These are phyloP conservation scores for Thereva unica DNA, from an alignment of 2,888 invertebrate species.

Conservation along the genomic window DNA sequence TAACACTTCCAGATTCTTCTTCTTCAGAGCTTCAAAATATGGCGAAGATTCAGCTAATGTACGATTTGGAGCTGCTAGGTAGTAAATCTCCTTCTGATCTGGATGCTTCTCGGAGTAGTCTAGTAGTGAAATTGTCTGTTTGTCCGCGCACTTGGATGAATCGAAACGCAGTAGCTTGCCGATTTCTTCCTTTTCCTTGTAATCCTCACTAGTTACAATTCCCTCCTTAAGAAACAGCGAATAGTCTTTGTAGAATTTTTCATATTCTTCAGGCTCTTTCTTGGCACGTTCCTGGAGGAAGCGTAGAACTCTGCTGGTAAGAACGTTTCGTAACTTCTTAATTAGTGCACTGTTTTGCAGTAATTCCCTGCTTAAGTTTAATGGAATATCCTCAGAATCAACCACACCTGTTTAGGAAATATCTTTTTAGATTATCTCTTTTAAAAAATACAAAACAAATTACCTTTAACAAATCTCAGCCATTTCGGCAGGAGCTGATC, in stretches of 20 bases:
- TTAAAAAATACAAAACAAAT: background rate
- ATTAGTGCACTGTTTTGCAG: constrained; percentile 93
- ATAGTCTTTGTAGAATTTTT: constrained; percentile 89
- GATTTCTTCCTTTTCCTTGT: constrained; percentile 86
- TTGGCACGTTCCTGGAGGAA: constrained; percentile 83
- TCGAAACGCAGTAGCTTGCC: constrained; percentile 89
- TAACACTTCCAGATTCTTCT: constrained; percentile 85
- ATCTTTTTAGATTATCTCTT: constrained; percentile 46
- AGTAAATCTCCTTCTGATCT: constrained; percentile 85
- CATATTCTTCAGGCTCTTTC: constrained; percentile 81
- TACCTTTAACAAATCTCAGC: constrained; percentile 88
- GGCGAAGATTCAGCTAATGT: constrained; percentile 91
- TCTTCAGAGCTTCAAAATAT: constrained; percentile 90
- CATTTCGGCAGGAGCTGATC: constrained; percentile 92
- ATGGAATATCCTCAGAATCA: constrained; percentile 97
- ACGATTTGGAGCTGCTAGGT: constrained; percentile 93
- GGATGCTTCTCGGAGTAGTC: constrained; percentile 81
- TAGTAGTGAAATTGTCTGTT: constrained; percentile 73
- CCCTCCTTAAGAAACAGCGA: constrained; percentile 94
- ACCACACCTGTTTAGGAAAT: constrained; percentile 70
- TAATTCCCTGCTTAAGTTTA: constrained; percentile 94
- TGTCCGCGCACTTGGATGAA: constrained; percentile 76
- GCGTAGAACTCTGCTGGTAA: constrained; percentile 81
- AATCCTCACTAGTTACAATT: constrained; percentile 81
- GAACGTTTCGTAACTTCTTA: constrained; percentile 79